Evolutionary conservation across 2,888 invertebrate genomes (phyloP), one percentile per base, ranked within the genome.

Genomic region (Cancer borealis): DNA sequence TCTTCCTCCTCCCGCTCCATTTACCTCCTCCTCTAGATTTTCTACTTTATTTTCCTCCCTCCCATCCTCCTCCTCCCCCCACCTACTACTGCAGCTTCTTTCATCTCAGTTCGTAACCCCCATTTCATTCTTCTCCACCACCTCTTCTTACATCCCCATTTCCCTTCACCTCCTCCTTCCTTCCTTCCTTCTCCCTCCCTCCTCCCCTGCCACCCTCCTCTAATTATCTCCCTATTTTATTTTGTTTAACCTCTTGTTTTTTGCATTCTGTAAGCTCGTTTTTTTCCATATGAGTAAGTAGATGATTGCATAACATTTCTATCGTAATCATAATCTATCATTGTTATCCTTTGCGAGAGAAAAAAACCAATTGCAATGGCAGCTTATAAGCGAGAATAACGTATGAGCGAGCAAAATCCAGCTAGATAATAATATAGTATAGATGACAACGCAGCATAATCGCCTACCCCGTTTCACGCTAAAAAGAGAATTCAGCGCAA

Each of bases 401-500:
- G 73, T 73, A n/a, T 73, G n/a, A 26, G 26, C 2, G 39, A 39
- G 39, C 39, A 26, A 26, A 73, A 73, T 10, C 73, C 73, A 3
- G 26, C 60, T 26, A 8, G 10, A 10, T n/a, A 26, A 26, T n/a
- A 26, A 73, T n/a, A 73, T 73, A 73, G n/a, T 73, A 54, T 54
- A 26, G 26, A 26, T 73, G 73, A 73, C 73, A 73, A 26, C 26
- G 26, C 73, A 10, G 10, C 21, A 73, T 60, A n/a, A 26, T 73
- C 73, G n/a, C 73, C n/a, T 73, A 73, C 73, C 73, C 26, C 73
- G 73, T 73, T 73, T 73, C 73, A 73, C n/a, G 73, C 73, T 73
- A 73, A 73, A 73, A 26, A 73, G 73, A 73, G 73, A 73, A 73
- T 73, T 73, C n/a, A 73, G 73, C 26, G 73, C 26, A 73, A 73